Evolutionary conservation across 2,113 vertebrate species (phyloP).

Genomic region (Ceyx melanurus): DNA sequence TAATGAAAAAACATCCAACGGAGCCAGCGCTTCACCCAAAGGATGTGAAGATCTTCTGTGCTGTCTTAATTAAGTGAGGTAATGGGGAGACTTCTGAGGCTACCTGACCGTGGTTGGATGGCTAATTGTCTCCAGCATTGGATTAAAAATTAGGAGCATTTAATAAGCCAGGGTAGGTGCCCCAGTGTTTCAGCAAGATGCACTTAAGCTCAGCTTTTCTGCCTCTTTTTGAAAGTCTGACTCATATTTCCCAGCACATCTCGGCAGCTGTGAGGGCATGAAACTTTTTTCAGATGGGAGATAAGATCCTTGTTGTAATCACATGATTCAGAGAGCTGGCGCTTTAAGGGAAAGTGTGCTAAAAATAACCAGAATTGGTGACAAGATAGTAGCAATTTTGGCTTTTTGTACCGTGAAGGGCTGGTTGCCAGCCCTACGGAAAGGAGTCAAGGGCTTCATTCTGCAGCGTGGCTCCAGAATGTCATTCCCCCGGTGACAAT

Average conservation of each 20-base stretch:
- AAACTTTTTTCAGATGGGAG: slow-evolving; percentile 18
- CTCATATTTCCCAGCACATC: slow-evolving; percentile 54
- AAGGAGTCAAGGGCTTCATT: neutral
- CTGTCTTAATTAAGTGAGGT: slow-evolving; percentile 56
- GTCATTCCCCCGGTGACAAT: neutral
- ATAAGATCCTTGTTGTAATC: slow-evolving; percentile 5
- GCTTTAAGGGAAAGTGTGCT: slow-evolving; percentile 17
- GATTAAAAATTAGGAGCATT: slow-evolving; percentile 25
- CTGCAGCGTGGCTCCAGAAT: neutral
- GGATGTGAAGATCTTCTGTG: slow-evolving; percentile 11
- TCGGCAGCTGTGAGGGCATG: slow-evolving; percentile 51
- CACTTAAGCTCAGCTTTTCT: neutral
- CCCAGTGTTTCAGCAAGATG: neutral
- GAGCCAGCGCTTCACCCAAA: slow-evolving; percentile 42
- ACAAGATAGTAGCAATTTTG: slow-evolving; percentile 43
- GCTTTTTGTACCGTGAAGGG: slow-evolving; percentile 20
- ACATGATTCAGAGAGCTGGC: slow-evolving; percentile 14
- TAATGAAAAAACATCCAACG: slow-evolving; percentile 27
- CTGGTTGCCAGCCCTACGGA: slow-evolving; percentile 15
- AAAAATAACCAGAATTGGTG: slow-evolving; percentile 49
- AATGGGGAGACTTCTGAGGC: slow-evolving; percentile 7
- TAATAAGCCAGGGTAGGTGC: neutral
- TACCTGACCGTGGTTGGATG: slow-evolving; percentile 4
- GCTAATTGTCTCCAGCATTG: neutral
- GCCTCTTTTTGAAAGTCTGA: neutral